phyloP scores from a whole-genome alignment of 2,113 vertebrate species.

The Brienomyrus longianalis region DNA sequence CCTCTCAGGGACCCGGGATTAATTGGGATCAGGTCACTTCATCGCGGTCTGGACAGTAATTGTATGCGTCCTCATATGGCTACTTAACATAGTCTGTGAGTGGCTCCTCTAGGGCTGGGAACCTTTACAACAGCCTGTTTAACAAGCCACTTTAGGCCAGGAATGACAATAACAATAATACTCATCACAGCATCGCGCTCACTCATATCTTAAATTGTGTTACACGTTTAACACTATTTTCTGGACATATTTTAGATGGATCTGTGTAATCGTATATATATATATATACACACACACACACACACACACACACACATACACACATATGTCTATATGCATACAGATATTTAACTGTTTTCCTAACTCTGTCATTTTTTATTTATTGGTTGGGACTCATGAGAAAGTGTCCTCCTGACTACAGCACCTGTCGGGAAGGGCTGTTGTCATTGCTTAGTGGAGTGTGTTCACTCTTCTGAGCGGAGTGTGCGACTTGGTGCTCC shows the following conservation, averaged over 20 bases:
- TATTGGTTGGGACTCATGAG: conserved; percentile 62
- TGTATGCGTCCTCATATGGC: conserved; percentile 71
- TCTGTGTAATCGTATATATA: neutral
- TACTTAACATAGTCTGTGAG: conserved; percentile 61
- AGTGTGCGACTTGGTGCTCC: conserved; percentile 63
- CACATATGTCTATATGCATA: too few species aligned
- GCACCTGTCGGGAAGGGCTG: conserved; percentile 59
- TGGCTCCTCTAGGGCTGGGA: conserved; percentile 26
- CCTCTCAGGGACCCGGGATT: conserved; percentile 84
- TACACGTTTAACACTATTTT: conserved; percentile 48
- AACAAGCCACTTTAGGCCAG: neutral
- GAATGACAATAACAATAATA: conserved; percentile 36
- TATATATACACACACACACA: neutral
- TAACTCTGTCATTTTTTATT: conserved; percentile 56
- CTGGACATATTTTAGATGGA: conserved; percentile 27
- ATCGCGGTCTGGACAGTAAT: conserved; percentile 68
- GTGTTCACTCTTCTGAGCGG: conserved; percentile 70
- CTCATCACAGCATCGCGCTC: neutral
- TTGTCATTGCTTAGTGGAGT: conserved; percentile 69
- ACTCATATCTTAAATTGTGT: conserved; percentile 37
- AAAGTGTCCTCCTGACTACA: conserved; percentile 66
- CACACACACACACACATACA: too few species aligned
- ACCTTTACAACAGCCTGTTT: conserved; percentile 31
- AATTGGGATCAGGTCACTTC: conserved; percentile 91
- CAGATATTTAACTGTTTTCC: conserved; percentile 38